phyloP scores from a whole-genome alignment of 2,797 vertebrate species.

The Oophaga sylvatica region DNA sequence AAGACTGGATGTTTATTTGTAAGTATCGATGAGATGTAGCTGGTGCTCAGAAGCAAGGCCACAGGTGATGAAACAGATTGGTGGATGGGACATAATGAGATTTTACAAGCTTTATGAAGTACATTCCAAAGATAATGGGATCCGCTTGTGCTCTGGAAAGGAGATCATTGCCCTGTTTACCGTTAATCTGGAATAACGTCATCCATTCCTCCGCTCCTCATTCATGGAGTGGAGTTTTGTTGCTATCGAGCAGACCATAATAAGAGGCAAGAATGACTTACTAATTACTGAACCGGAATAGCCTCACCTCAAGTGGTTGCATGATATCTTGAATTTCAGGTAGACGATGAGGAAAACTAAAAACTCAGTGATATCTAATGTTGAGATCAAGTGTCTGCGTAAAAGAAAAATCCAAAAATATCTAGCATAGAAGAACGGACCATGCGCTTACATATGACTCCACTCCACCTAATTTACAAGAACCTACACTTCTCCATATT shows the following conservation, averaged over 20 bases:
- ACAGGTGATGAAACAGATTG: slow-evolving; percentile 28
- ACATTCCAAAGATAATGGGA: slow-evolving; percentile 53
- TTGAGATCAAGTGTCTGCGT: not conserved
- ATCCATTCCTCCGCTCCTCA: not conserved
- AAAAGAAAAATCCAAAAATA: not conserved
- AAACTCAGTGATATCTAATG: not conserved
- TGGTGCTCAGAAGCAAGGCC: slow-evolving; percentile 30
- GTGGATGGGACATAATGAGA: slow-evolving; percentile 48
- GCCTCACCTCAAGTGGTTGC: not conserved
- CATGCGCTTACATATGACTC: not conserved
- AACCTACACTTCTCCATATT: not conserved
- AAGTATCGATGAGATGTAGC: slow-evolving; percentile 1
- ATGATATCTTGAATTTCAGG: slow-evolving; percentile 2
- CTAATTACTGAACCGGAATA: slow-evolving; percentile 15
- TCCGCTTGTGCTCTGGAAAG: slow-evolving; percentile 2
- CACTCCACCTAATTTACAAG: not conserved
- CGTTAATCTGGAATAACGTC: not conserved
- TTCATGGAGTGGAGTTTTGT: not conserved
- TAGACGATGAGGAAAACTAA: not conserved
- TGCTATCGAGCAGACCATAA: not conserved
- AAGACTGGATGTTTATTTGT: not conserved
- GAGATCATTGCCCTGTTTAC: slow-evolving; percentile 33
- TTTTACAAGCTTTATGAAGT: slow-evolving; percentile 19
- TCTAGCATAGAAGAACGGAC: not conserved
- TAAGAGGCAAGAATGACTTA: not conserved